Conservation (phyloP, 2,888 invertebrate genomes). For the Drymonia ruficornis region DNA sequence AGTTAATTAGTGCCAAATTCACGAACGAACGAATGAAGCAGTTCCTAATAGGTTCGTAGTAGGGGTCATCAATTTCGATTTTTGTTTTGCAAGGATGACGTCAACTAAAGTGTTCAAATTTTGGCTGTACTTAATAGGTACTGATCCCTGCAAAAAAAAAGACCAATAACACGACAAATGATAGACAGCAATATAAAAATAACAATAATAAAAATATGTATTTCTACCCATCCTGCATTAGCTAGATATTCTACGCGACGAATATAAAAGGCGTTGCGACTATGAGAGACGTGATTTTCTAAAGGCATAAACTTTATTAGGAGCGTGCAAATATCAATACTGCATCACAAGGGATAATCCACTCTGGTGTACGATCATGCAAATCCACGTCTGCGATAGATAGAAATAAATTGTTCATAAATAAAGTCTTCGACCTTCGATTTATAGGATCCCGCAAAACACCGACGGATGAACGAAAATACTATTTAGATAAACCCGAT, state of each 20-base stretch:
- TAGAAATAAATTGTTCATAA: constrained; percentile 60
- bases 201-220: too few relatives aligned
- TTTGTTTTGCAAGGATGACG: too few relatives aligned
- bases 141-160: too few relatives aligned
- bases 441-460: constrained; percentile 36
- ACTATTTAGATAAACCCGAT: constrained; percentile 30
- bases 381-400: constrained; percentile 62
- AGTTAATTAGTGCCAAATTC: too few relatives aligned
- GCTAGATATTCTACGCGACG: constrained; percentile 1
- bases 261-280: constrained; percentile 37
- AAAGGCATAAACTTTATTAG: constrained; percentile 61
- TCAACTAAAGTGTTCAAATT: too few relatives aligned
- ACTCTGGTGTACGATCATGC: constrained; percentile 59
- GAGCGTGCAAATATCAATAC: constrained; percentile 63
- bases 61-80: too few relatives aligned
- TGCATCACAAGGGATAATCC: constrained; percentile 69
- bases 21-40: too few relatives aligned
- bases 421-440: constrained; percentile 53
- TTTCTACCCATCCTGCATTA: background rate
- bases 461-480: constrained; percentile 40
- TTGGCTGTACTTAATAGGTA: too few relatives aligned
- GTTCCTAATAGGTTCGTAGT: too few relatives aligned
- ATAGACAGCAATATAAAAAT: too few relatives aligned
- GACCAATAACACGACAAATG: too few relatives aligned
- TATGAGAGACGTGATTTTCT: constrained; percentile 43